These are phyloP conservation scores for Platysternon megacephalum DNA, from an alignment of 2,113 vertebrate genomes.

Conservation along the genomic window DNA sequence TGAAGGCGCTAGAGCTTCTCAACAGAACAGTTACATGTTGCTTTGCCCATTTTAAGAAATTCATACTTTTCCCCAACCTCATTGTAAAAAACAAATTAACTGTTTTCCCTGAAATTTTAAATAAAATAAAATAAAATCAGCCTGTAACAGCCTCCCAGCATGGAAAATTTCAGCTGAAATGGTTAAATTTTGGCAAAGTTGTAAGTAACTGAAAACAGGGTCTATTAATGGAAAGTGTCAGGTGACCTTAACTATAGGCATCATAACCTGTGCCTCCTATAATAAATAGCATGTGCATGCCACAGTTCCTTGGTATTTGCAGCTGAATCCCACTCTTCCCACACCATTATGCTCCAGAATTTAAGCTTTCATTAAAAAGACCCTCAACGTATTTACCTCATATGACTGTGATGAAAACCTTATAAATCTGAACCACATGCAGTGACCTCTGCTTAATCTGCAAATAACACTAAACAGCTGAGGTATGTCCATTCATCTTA, in stretches of 20 bases:
- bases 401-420: too few relatives aligned
- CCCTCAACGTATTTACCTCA: too few relatives aligned
- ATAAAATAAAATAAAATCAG: background rate
- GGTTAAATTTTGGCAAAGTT: background rate
- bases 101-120: background rate
- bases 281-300: background rate
- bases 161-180: background rate
- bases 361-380: too few relatives aligned
- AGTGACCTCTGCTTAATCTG: too few relatives aligned
- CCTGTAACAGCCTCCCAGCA: background rate
- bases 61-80: background rate
- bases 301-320: background rate
- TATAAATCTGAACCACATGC: background rate
- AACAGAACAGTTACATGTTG: too few relatives aligned
- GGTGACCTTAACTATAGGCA: background rate
- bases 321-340: too few relatives aligned
- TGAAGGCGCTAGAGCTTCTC: too few relatives aligned
- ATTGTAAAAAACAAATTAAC: background rate
- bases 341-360: too few relatives aligned
- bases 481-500: too few relatives aligned
- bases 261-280: background rate
- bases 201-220: background rate
- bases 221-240: background rate
- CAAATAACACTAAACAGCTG: too few relatives aligned
- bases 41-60: too few relatives aligned